A percentile compares a stretch with the other conserved stretches of the same genome.
phyloP scores from a whole-genome alignment of 2,888 invertebrate genomes.

The Caenorhabditis angaria region DNA sequence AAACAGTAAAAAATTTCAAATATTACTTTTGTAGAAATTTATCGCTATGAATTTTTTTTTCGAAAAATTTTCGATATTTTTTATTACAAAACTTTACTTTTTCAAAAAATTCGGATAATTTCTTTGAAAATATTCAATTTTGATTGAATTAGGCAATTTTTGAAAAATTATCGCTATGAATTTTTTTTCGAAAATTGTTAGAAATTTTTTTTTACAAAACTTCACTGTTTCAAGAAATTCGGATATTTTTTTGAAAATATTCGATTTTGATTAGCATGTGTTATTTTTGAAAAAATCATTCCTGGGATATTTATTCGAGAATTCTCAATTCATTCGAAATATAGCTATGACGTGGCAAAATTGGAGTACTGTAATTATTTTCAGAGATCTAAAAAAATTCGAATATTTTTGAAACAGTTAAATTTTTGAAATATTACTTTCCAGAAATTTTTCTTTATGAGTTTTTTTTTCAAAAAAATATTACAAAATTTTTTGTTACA shows the following conservation, averaged over 20 bases:
- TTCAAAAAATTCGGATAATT: not conserved
- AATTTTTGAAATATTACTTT: not conserved
- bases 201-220: too few relatives aligned
- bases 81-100: too few relatives aligned
- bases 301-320: too few relatives aligned
- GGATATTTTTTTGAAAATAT: slow-evolving; percentile 3
- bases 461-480: not conserved
- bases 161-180: not conserved
- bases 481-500: not conserved
- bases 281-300: too few relatives aligned
- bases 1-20: too few relatives aligned
- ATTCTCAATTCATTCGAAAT: too few relatives aligned
- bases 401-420: not conserved
- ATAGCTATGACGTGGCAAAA: too few relatives aligned
- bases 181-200: not conserved
- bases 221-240: too few relatives aligned
- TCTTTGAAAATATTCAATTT: not conserved
- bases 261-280: slow-evolving; percentile 14
- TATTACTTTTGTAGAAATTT: too few relatives aligned
- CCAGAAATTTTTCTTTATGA: not conserved
- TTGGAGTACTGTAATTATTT: not conserved
- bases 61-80: not conserved
- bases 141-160: not conserved
- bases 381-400: not conserved
- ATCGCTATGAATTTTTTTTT: not conserved